These are phyloP conservation scores for Selene dorsalis DNA, from an alignment of 2,797 vertebrate species.

Conservation along the genomic window DNA sequence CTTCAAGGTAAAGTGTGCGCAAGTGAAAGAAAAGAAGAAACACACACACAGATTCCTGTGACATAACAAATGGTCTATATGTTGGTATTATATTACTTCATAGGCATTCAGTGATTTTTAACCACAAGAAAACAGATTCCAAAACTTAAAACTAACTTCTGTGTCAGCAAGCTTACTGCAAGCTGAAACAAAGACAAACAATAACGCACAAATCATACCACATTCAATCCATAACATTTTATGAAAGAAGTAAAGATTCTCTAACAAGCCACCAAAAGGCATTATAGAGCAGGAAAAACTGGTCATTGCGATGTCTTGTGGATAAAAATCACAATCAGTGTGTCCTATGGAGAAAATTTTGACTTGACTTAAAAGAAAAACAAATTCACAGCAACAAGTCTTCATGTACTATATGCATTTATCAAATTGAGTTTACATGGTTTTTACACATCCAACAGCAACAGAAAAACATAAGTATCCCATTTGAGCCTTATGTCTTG, in stretches of 20 bases:
- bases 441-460: neutral
- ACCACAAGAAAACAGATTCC: neutral
- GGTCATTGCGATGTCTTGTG: neutral
- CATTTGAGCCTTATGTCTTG: neutral
- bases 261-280: no score
- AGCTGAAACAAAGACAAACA: no score
- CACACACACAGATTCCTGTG: neutral
- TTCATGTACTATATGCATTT: neutral
- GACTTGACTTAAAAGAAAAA: no score
- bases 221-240: no score
- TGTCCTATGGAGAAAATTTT: no score
- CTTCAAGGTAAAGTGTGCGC: conserved; percentile 88
- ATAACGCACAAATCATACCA: no score
- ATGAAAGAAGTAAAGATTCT: no score
- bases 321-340: no score
- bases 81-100: neutral
- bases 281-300: no score
- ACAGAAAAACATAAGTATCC: neutral
- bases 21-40: neutral
- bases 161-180: no score
- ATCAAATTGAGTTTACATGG: neutral
- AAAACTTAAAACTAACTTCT: neutral
- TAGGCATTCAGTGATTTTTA: neutral
- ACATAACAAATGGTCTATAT: neutral
- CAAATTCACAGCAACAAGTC: no score